Evolutionary conservation across 2,113 vertebrate genomes (phyloP).

Genomic region (Alexandromys fortis): DNA sequence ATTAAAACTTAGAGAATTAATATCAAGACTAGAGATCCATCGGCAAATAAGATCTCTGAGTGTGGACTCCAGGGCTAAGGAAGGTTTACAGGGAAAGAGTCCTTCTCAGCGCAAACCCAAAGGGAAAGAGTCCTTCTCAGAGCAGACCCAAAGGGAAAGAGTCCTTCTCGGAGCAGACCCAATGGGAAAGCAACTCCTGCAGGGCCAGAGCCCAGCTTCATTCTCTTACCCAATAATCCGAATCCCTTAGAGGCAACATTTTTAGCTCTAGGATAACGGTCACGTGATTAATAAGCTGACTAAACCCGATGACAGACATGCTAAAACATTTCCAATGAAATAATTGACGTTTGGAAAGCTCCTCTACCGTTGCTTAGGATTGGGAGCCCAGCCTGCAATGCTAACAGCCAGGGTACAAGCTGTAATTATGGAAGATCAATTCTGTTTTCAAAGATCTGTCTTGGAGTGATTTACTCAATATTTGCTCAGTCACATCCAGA

Average conservation of each 20-base stretch:
- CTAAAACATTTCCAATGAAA: background rate
- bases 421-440: background rate
- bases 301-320: background rate
- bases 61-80: background rate
- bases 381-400: background rate
- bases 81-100: background rate
- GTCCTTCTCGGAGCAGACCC: no score
- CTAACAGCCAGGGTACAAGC: background rate
- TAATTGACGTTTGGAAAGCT: background rate
- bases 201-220: background rate
- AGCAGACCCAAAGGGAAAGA: background rate
- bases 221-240: background rate
- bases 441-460: conserved; percentile 18
- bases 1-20: background rate
- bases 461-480: background rate
- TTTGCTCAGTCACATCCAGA: background rate
- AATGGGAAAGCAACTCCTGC: background rate
- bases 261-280: background rate
- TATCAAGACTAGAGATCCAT: background rate
- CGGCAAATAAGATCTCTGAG: background rate
- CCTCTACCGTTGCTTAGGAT: background rate
- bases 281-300: background rate
- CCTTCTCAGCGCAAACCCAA: no score
- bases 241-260: background rate
- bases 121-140: no score